Evolutionary conservation across 2,113 vertebrate species (phyloP).

Genomic region (Python bivittatus): DNA sequence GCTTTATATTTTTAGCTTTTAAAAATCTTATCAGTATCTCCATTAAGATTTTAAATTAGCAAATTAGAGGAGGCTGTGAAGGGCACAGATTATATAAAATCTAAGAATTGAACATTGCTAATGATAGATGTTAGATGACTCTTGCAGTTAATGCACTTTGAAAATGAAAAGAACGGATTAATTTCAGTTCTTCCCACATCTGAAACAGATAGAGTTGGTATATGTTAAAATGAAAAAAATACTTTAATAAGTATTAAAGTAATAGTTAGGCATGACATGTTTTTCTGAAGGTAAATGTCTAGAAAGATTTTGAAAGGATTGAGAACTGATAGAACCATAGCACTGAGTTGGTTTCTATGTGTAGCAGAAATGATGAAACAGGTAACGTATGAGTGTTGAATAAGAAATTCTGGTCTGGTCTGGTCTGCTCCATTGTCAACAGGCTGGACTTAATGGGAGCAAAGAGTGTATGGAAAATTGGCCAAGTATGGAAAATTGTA

Average conservation of each 20-base stretch:
- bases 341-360: not conserved
- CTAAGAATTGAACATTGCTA: not conserved
- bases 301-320: not conserved
- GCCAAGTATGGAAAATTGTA: not conserved
- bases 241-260: not conserved
- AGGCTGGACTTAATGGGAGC: not conserved
- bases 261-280: not conserved
- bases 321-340: not conserved
- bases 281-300: not conserved
- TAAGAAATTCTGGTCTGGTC: not conserved
- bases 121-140: not conserved
- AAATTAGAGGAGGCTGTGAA: not conserved
- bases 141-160: slow-evolving; percentile 3
- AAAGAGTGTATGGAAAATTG: not conserved
- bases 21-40: not conserved
- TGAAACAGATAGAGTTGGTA: not conserved
- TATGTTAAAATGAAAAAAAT: not conserved
- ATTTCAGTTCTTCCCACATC: not conserved
- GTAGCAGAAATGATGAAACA: not conserved
- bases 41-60: not conserved
- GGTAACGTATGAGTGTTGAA: not conserved
- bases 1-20: not conserved
- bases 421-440: not conserved
- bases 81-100: not conserved
- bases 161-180: not conserved